Evolutionary conservation across 37 sponge, comb jelly and placozoan species (phyloP), one percentile per base, ranked within the genome.

Genomic region (Bolinopsis microptera): DNA sequence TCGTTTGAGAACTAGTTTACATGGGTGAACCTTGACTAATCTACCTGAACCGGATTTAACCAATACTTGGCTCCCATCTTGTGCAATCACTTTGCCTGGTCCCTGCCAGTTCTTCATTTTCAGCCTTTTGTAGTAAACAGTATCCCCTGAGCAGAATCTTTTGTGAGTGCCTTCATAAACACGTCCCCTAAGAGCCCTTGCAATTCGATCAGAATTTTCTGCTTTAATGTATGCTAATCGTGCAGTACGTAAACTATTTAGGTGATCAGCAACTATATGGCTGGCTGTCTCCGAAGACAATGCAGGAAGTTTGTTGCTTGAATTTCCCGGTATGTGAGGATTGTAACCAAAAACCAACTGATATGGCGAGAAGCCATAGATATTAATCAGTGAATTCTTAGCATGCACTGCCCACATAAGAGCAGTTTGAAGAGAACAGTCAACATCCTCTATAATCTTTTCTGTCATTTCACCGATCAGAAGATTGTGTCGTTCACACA

Each of bases 401-500:
- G 80, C 80, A 18, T 77, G 80, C 0, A 77, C 80, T 77, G 80
- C 80, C 80, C 80, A 77, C 80, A 77, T 77, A 21, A 77, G 37
- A 32, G 80, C 80, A 22, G 35, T 77, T 25, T 77, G 32, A 1
- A 77, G 26, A 34, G 3, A 33, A 32, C 80, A 77, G 26, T 18
- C 35, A 16, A 9, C 35, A 25, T 77, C 80, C 2, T 77, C 80
- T 36, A 77, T 77, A 3, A 33, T 32, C 18, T 77, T 77, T 25
- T 16, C 26, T 34, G 80, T 77, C 80, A 77, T 77, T 77, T 77
- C 80, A 33, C 80, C 80, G 32, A 77, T 77, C 36, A 77, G 37
- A 28, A 32, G 1, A 18, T 77, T 77, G 37, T 77, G 80, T 36
- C 80, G 1, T 77, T 77, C 80, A 32, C 80, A 77, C 3, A 77